These are phyloP conservation scores for Patella vulgata DNA, from an alignment of 1,140 invertebrate species.

Conservation along the genomic window DNA sequence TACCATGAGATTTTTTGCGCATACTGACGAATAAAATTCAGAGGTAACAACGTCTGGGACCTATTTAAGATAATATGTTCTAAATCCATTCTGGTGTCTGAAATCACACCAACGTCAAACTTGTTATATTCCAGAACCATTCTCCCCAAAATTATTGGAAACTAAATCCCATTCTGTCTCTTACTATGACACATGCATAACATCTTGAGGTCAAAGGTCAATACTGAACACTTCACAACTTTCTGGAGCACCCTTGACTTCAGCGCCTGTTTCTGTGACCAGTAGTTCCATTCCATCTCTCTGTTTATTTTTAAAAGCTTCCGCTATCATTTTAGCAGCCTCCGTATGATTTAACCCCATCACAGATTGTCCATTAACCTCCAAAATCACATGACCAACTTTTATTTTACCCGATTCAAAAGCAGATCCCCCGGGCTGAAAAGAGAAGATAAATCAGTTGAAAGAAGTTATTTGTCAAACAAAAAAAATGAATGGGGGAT, in stretches of 20 bases:
- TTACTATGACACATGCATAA: too few relatives aligned
- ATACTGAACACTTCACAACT: background rate
- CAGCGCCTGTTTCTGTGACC: slow-evolving; percentile 47
- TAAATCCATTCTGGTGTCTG: too few relatives aligned
- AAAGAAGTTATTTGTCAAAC: too few relatives aligned
- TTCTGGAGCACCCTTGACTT: slow-evolving; percentile 19
- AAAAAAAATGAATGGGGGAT: background rate
- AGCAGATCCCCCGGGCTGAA: slow-evolving; percentile 91
- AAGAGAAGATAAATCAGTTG: slow-evolving; percentile 31
- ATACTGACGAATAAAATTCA: too few relatives aligned
- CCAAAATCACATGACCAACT: slow-evolving; percentile 92
- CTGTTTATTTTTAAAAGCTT: slow-evolving; percentile 53
- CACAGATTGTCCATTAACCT: slow-evolving; percentile 89
- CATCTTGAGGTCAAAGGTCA: too few relatives aligned
- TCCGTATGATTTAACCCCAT: slow-evolving; percentile 68
- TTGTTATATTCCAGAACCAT: too few relatives aligned
- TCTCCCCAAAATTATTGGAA: too few relatives aligned
- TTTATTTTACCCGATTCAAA: slow-evolving; percentile 90
- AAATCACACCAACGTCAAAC: too few relatives aligned
- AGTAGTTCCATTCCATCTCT: slow-evolving; percentile 50
- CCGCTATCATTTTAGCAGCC: slow-evolving; percentile 54
- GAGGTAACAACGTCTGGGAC: too few relatives aligned
- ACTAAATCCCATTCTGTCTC: too few relatives aligned
- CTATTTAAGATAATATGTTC: too few relatives aligned
- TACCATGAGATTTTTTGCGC: too few relatives aligned